These are phyloP conservation scores for Rosalia funebris DNA, from an alignment of 2,888 invertebrate genomes.

Conservation along the genomic window DNA sequence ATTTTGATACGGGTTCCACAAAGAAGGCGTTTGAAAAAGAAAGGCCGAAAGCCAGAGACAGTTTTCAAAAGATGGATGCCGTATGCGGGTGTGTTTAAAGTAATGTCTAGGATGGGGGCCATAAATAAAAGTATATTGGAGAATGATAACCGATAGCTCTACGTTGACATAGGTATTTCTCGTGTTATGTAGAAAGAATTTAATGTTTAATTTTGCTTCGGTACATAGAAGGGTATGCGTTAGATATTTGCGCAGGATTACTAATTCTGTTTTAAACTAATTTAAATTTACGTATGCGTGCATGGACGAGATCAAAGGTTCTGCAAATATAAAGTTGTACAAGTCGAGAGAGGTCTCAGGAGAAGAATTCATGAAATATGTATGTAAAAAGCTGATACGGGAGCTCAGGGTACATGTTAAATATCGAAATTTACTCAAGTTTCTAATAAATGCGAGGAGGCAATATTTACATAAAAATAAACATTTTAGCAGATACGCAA, in stretches of 20 bases:
- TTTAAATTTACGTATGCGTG: neutral
- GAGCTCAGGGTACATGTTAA: no score
- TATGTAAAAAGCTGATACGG: neutral
- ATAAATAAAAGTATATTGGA: constrained; percentile 16
- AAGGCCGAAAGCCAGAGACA: constrained; percentile 1
- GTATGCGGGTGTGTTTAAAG: constrained; percentile 9
- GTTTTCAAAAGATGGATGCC: constrained; percentile 1
- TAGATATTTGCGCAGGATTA: neutral
- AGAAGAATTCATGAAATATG: neutral
- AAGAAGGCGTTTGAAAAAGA: constrained; percentile 1
- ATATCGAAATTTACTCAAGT: no score
- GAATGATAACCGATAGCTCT: constrained; percentile 1
- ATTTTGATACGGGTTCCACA: constrained; percentile 1
- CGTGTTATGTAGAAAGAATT: no score
- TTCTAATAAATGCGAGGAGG: no score
- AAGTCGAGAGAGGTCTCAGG: neutral
- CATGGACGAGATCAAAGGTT: neutral
- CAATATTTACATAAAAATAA: no score
- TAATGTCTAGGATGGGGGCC: neutral
- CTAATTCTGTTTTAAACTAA: neutral
- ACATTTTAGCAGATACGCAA: no score
- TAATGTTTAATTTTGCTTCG: no score
- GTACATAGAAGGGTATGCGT: neutral
- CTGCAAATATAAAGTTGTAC: neutral
- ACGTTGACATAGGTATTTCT: constrained; percentile 2